A percentile compares a stretch with the other conserved stretches of the same genome.
These are phyloP conservation scores for Harpalus rufipes DNA, from an alignment of 2,888 invertebrate species.

Conservation along the genomic window DNA sequence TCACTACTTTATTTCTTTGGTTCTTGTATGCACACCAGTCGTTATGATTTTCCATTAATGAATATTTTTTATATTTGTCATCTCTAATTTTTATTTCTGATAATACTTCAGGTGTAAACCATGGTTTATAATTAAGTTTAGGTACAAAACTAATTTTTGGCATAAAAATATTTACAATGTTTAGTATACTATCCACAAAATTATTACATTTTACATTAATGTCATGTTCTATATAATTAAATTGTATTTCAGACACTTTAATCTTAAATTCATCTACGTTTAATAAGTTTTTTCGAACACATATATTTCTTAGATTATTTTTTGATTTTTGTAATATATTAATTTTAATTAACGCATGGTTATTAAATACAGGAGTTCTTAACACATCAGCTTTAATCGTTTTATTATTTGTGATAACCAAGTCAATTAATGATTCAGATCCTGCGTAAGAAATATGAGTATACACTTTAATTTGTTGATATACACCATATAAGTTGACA, in stretches of 20 bases:
- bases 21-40: conserved; percentile 4
- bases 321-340: neutral
- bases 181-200: neutral
- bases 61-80: neutral
- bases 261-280: conserved; percentile 6
- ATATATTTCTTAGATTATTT: neutral
- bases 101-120: conserved; percentile 1
- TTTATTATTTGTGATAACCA: conserved; percentile 33
- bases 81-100: neutral
- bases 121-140: conserved; percentile 20
- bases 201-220: conserved; percentile 13
- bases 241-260: neutral
- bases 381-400: neutral
- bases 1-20: conserved; percentile 31
- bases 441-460: conserved; percentile 6
- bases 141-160: conserved; percentile 38
- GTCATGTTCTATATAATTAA: neutral
- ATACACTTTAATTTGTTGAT: conserved; percentile 21
- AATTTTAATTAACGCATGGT: conserved; percentile 34
- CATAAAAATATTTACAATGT: conserved; percentile 10
- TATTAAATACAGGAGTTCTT: conserved; percentile 31
- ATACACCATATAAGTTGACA: neutral
- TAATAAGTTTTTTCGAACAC: neutral
- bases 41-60: neutral
- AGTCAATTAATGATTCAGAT: conserved; percentile 22